phyloP scores from a whole-genome alignment of 2,113 vertebrate genomes.

The Mormoops blainvillei region DNA sequence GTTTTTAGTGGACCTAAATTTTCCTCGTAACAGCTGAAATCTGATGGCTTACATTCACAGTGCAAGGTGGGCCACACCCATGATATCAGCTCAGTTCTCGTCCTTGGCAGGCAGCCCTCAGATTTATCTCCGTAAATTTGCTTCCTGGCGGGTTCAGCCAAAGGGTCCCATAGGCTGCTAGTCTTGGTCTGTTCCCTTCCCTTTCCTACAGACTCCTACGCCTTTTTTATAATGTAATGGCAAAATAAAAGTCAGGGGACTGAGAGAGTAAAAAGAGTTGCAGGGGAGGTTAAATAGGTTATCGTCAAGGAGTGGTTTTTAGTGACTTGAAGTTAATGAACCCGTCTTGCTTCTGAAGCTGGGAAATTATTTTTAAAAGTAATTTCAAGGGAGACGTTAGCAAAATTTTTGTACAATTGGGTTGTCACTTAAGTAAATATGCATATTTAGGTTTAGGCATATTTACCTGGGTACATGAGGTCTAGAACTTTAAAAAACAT shows the following conservation, averaged over 20 bases:
- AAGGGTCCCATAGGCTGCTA: not conserved
- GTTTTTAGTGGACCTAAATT: not conserved
- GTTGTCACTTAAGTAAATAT: not conserved
- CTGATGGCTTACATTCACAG: not conserved
- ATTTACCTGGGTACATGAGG: not conserved
- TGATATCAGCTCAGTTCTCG: not conserved
- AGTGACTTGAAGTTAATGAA: not conserved
- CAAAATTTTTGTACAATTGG: not conserved
- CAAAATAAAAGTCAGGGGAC: not conserved
- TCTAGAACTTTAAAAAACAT: not conserved
- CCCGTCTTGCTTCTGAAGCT: not conserved
- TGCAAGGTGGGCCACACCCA: not conserved
- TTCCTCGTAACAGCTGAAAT: not conserved
- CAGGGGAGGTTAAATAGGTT: not conserved
- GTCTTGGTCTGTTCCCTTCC: not conserved
- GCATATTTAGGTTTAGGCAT: not conserved
- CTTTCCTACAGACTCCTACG: not conserved
- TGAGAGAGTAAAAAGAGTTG: not conserved
- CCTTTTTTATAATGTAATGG: not conserved
- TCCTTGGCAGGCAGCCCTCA: not conserved
- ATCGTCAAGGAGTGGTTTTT: not conserved
- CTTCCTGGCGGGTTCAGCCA: not conserved
- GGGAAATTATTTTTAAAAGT: not conserved
- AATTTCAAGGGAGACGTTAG: slow-evolving; percentile 1
- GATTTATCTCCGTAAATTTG: not conserved